phyloP scores from a whole-genome alignment of 1,140 invertebrate genomes.

The Drosophila fuyamai region DNA sequence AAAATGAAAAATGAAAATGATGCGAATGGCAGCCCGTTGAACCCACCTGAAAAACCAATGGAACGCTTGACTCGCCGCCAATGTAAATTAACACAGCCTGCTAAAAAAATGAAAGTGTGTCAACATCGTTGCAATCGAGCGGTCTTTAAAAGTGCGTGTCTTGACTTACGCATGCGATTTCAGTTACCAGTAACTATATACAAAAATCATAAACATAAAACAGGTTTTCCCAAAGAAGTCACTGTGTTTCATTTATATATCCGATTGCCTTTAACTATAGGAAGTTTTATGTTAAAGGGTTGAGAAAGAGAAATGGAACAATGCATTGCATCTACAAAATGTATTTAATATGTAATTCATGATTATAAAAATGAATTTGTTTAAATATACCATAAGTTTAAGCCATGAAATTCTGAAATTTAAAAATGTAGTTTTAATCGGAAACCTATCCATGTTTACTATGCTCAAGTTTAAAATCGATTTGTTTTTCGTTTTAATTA shows the following conservation, averaged over 20 bases:
- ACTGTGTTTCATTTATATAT: conserved; percentile 1
- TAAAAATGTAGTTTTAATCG: no score
- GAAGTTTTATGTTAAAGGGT: conserved; percentile 4
- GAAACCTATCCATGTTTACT: no score
- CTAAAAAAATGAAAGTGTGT: conserved; percentile 48
- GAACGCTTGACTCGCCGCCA: conserved; percentile 37
- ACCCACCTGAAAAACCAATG: conserved; percentile 29
- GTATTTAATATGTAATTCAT: no score
- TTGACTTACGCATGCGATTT: conserved; percentile 29
- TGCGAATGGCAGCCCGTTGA: conserved; percentile 35
- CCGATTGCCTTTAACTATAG: neutral
- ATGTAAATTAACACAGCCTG: conserved; percentile 36
- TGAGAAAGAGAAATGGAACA: neutral
- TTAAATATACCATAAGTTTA: no score
- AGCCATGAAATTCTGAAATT: no score
- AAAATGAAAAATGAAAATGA: conserved; percentile 32
- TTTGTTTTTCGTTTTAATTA: no score
- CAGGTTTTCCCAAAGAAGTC: conserved; percentile 14
- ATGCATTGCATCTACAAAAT: no score
- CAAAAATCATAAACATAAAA: conserved; percentile 18
- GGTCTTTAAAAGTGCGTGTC: conserved; percentile 35
- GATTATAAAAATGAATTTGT: no score
- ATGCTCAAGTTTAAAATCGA: no score
- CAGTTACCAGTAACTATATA: conserved; percentile 1
- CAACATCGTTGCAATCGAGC: conserved; percentile 29